Percentiles rank a stretch among this genome's conserved stretches.
Evolutionary conservation across 92 coral and sea anemone species (phyloP).

Genomic region (Actinernus sp.): DNA sequence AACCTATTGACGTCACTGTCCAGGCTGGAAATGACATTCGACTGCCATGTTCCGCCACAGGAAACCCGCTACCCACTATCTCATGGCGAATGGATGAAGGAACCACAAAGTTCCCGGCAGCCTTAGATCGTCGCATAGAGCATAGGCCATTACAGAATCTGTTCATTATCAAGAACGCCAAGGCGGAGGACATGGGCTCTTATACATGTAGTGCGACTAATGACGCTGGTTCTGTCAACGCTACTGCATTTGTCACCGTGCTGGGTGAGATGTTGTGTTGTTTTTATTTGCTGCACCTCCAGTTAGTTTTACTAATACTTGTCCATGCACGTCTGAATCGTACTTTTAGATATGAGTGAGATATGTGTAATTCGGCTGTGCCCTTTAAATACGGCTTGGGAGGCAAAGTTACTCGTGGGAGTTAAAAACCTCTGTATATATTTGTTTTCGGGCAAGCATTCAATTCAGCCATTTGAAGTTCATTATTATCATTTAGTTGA

Average conservation of each 20-base stretch:
- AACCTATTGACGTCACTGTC: constrained; percentile 49
- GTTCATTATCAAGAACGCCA: constrained; percentile 55
- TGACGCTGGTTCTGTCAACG: constrained; percentile 77
- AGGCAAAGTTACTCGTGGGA: too few species aligned
- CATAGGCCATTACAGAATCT: constrained; percentile 23
- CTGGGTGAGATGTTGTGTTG: constrained; percentile 51
- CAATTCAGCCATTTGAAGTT: too few species aligned
- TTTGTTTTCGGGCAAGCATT: too few species aligned
- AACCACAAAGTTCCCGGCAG: constrained; percentile 65
- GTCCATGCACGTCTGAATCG: too few species aligned
- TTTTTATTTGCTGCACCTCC: too few species aligned
- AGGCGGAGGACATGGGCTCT: constrained; percentile 65
- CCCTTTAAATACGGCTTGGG: too few species aligned
- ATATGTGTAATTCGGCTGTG: too few species aligned
- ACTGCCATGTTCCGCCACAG: constrained; percentile 69
- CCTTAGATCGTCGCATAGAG: constrained; percentile 58
- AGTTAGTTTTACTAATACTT: too few species aligned
- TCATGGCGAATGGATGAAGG: constrained; percentile 79
- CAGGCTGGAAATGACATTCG: constrained; percentile 56
- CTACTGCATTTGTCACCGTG: constrained; percentile 76
- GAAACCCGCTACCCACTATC: constrained; percentile 70
- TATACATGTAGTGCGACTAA: constrained; percentile 80
- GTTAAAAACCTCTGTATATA: too few species aligned
- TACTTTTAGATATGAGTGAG: too few species aligned
- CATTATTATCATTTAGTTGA: too few species aligned